Conservation (phyloP, 1,140 invertebrate genomes). For the Rhynchophorus ferrugineus region DNA sequence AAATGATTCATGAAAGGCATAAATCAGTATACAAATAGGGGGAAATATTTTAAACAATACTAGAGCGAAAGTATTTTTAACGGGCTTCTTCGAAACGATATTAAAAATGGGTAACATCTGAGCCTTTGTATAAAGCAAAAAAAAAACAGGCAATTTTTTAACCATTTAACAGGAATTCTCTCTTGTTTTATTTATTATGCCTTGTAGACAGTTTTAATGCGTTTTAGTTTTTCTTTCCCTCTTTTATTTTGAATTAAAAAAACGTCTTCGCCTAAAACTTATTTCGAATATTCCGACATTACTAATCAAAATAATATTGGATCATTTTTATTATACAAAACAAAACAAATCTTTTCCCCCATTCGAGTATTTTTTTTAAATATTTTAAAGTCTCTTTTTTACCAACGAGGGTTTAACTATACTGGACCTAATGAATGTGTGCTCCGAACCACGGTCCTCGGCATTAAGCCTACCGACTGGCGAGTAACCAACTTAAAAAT, state of each 20-base stretch:
- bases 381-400: background rate
- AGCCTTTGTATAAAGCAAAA: constrained; percentile 1
- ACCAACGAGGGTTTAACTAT: too few species aligned
- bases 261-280: background rate
- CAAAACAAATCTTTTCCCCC: background rate
- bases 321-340: background rate
- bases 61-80: constrained; percentile 3
- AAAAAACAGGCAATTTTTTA: constrained; percentile 1
- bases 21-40: constrained; percentile 8
- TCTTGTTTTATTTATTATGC: background rate
- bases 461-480: too few species aligned
- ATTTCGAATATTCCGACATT: background rate
- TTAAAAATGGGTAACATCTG: constrained; percentile 6
- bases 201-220: background rate
- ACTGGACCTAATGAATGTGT: too few species aligned
- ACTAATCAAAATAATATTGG: background rate
- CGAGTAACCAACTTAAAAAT: too few species aligned
- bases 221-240: background rate
- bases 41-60: constrained; percentile 5
- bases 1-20: constrained; percentile 5
- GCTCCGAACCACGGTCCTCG: too few species aligned
- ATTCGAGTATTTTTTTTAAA: background rate
- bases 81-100: constrained; percentile 2
- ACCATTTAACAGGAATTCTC: background rate
- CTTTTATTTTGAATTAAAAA: too few species aligned